Evolutionary conservation across 2,797 vertebrate genomes (phyloP), one percentile per base, ranked within the genome.

Genomic region (Poecilia wingei): DNA sequence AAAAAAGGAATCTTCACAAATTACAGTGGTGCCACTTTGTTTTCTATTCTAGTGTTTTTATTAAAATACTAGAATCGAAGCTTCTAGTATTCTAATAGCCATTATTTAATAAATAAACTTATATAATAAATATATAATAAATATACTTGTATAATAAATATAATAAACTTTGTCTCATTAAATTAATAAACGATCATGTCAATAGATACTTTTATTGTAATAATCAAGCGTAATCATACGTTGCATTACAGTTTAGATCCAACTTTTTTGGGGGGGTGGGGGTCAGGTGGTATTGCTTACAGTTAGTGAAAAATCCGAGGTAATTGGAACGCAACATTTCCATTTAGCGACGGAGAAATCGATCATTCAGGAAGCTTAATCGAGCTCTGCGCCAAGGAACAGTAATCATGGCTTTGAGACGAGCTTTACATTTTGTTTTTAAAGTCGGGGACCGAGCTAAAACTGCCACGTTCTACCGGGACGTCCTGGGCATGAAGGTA

Each of bases 401-500:
- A 18, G 12, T 0, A 75, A 86, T 68, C 1, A 96, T 96, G 96
- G 85, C 93, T 46, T 25, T 87, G 2, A 96, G 96, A 22, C 89
- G 97, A 70, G 95, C 96, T 3, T 85, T 99, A 82, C 98, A 99
- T 78, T 99, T 98, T 88, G 98, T 99, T 0, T 98, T 99, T 82
- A 99, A 99, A 97, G 97, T 98, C 83, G 97, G 96, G 0, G 97
- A 99, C 84, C 95, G 98, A 59, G 43, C 88, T 49, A 95, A 95
- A 89, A 97, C 93, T 0, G 94, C 96, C 7, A 94, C 86, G 0
- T 99, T 99, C 92, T 98, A 97, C 86, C 96, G 97, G 51, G 96
- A 99, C 83, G 95, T 99, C 43, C 94, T 99, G 43, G 98, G 98
- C 74, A 99, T 98, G 98, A 96, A 94, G 94, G 98, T 98, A 85